Conservation (phyloP, 2,888 invertebrate genomes). For the Smittia sp. region DNA sequence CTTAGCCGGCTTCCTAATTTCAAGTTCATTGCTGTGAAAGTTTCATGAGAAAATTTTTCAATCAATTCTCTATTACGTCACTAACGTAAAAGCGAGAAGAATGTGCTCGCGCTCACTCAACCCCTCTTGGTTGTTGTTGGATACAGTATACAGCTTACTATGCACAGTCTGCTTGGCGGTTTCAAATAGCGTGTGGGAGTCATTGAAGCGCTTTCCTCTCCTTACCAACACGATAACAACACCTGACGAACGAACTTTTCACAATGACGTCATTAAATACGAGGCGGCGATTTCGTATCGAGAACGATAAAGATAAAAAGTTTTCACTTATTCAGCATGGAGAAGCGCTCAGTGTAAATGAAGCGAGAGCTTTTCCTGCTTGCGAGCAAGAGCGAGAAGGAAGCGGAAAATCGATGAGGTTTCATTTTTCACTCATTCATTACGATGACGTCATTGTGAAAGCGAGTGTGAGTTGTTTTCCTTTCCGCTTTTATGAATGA, state of each 20-base stretch:
- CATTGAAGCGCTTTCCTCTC: constrained; percentile 12
- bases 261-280: constrained; percentile 35
- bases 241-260: constrained; percentile 6
- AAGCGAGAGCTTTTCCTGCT: background rate
- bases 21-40: constrained; percentile 35
- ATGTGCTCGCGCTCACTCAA: constrained; percentile 28
- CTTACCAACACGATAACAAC: constrained; percentile 30
- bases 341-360: constrained; percentile 16
- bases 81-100: constrained; percentile 35
- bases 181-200: constrained; percentile 22
- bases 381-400: background rate
- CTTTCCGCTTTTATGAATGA: background rate
- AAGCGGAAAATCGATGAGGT: constrained; percentile 36
- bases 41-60: constrained; percentile 21
- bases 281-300: constrained; percentile 2
- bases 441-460: constrained; percentile 37
- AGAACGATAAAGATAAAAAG: constrained; percentile 20
- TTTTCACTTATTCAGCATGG: constrained; percentile 12
- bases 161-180: background rate
- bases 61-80: constrained; percentile 40
- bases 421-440: constrained; percentile 34
- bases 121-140: constrained; percentile 24
- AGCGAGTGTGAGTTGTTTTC: background rate
- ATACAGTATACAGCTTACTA: background rate
- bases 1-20: background rate